A percentile compares a stretch with the other conserved stretches of the same genome.
phyloP scores from a whole-genome alignment of 1,140 invertebrate species.

The Cydia fagiglandana region DNA sequence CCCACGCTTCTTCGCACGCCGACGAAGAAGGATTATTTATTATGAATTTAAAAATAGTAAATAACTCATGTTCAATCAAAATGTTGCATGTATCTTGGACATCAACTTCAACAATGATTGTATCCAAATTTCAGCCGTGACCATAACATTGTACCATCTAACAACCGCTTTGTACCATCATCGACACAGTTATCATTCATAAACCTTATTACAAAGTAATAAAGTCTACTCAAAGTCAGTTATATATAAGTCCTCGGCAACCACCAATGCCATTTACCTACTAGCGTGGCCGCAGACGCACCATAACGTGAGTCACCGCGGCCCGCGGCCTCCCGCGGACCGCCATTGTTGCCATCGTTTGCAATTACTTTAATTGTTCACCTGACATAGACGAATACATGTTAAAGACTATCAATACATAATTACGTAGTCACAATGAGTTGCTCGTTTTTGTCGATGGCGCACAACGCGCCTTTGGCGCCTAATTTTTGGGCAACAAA shows the following conservation, averaged over 20 bases:
- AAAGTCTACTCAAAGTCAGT: not conserved
- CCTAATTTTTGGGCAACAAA: too few species aligned
- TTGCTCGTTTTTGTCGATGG: not conserved
- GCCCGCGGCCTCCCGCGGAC: slow-evolving; percentile 1
- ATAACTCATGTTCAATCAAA: too few species aligned
- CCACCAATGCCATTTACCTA: not conserved
- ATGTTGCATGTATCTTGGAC: too few species aligned
- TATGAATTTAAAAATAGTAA: too few species aligned
- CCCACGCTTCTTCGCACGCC: too few species aligned
- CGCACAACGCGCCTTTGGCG: too few species aligned
- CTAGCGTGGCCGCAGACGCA: not conserved
- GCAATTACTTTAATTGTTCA: slow-evolving; percentile 18
- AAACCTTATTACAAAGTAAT: not conserved
- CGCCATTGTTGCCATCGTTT: slow-evolving; percentile 2
- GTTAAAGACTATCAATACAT: not conserved
- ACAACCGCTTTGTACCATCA: too few species aligned
- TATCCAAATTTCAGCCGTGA: too few species aligned
- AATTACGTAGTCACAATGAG: not conserved
- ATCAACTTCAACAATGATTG: too few species aligned
- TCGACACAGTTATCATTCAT: not conserved
- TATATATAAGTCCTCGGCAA: not conserved
- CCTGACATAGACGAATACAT: not conserved
- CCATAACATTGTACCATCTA: too few species aligned
- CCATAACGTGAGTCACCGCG: not conserved
- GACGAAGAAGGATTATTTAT: too few species aligned